phyloP scores from a whole-genome alignment of 2,113 vertebrate genomes.

The Elanoides forficatus region DNA sequence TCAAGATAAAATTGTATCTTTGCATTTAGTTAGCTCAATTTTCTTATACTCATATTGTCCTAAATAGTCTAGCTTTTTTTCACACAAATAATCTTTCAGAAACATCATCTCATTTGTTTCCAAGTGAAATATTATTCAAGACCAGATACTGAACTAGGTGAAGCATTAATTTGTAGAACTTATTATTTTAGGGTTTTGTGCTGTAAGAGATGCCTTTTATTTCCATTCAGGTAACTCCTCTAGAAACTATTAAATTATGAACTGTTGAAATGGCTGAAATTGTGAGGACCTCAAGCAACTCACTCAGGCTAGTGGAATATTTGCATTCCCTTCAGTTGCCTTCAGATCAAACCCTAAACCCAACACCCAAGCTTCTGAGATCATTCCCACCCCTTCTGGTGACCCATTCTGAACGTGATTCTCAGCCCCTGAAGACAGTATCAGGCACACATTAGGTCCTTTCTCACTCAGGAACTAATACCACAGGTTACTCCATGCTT shows the following conservation, averaged over 20 bases:
- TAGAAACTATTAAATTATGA: not conserved
- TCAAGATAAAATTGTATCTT: not conserved
- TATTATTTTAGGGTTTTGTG: not conserved
- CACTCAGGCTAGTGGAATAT: not conserved
- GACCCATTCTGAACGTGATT: not conserved
- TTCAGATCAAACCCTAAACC: not conserved
- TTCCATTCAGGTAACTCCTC: not conserved
- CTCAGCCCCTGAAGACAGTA: not conserved
- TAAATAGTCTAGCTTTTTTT: not conserved
- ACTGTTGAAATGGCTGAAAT: not conserved
- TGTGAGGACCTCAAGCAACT: not conserved
- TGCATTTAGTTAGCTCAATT: not conserved
- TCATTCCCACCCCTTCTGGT: not conserved
- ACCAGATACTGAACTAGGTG: not conserved
- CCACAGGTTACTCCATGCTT: not conserved
- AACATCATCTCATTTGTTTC: not conserved
- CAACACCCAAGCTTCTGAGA: not conserved
- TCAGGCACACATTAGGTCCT: not conserved
- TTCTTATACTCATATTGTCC: not conserved
- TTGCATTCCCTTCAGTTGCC: not conserved
- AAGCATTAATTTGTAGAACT: not conserved
- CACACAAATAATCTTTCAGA: not conserved
- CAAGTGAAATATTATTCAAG: not conserved
- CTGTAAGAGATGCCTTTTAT: not conserved
- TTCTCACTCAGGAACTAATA: not conserved